phyloP scores from a whole-genome alignment of 2,888 invertebrate species.

The Trachelus stipa region DNA sequence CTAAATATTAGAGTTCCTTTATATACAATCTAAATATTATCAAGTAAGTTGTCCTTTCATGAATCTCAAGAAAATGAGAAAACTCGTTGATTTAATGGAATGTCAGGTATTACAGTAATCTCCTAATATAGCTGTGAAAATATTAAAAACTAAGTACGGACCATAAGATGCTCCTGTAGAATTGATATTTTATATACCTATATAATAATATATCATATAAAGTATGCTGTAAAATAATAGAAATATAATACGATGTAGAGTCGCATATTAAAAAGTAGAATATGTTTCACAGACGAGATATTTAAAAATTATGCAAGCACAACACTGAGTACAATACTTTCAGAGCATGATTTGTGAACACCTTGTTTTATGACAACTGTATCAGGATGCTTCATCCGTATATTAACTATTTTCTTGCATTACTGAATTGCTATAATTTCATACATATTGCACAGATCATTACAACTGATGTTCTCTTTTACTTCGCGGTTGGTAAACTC shows the following conservation, averaged over 20 bases:
- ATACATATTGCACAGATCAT: neutral
- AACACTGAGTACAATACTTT: neutral
- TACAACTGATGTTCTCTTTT: slow-evolving; percentile 25
- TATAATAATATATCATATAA: neutral
- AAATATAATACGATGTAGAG: neutral
- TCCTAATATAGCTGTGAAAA: neutral
- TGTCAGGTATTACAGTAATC: neutral
- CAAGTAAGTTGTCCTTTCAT: neutral
- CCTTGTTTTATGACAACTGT: neutral
- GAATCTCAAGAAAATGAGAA: neutral
- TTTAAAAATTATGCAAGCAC: neutral
- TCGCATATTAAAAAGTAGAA: neutral
- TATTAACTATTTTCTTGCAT: neutral
- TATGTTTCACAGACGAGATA: neutral
- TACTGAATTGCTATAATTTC: neutral
- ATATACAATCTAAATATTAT: neutral
- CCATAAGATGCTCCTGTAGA: neutral
- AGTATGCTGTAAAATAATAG: too few species aligned
- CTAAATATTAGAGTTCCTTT: neutral
- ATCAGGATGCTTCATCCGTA: neutral
- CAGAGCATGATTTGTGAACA: neutral
- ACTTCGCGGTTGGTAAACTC: slow-evolving; percentile 69
- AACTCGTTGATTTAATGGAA: neutral
- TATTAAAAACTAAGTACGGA: neutral
- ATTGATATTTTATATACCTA: neutral